phyloP scores from a whole-genome alignment of 2,113 vertebrate species.

The Pavo muticus region DNA sequence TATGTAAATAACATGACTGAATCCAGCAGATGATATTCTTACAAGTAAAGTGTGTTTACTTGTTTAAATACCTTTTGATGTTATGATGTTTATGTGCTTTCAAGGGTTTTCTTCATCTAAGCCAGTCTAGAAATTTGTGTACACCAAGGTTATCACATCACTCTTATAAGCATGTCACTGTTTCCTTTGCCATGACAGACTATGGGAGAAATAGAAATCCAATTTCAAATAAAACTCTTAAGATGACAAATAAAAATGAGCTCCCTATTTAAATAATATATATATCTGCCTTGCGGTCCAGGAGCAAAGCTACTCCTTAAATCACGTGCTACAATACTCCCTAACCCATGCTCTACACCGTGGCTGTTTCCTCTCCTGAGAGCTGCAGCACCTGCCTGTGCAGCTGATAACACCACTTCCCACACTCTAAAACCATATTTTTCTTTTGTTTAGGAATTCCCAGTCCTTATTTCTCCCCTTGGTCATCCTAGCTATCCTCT shows the following conservation, averaged over 20 bases:
- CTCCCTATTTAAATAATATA: background rate
- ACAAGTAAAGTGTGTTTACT: background rate
- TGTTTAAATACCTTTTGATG: background rate
- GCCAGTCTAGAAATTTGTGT: background rate
- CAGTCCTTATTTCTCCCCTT: background rate
- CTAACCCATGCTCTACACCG: background rate
- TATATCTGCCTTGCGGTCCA: background rate
- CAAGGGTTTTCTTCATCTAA: background rate
- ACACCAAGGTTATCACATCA: background rate
- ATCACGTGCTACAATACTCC: background rate
- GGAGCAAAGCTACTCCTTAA: background rate
- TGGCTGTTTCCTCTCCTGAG: background rate
- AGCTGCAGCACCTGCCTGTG: background rate
- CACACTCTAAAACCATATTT: background rate
- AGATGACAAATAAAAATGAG: background rate
- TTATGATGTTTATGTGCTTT: background rate
- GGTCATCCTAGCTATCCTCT: background rate
- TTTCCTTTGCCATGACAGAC: background rate
- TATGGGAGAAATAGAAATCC: background rate
- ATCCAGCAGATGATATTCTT: background rate
- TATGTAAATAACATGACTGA: background rate
- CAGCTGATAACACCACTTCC: background rate
- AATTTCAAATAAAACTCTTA: background rate
- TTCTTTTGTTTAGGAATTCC: background rate
- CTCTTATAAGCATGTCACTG: rapidly evolving